These are phyloP conservation scores for Ploceus nigricollis DNA, from an alignment of 2,113 vertebrate genomes.

Conservation along the genomic window DNA sequence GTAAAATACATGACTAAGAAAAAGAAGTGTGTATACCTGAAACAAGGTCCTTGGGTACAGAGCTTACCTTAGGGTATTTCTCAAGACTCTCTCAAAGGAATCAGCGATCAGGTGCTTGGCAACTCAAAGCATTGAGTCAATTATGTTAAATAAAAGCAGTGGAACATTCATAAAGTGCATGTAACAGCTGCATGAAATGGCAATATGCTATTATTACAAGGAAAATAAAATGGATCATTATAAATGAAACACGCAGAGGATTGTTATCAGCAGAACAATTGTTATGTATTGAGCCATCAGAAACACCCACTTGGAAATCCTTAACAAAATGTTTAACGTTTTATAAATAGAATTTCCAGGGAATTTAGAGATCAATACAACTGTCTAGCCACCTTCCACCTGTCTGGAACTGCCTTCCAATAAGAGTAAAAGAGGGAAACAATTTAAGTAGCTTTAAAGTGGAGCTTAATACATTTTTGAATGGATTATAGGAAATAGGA, in stretches of 20 bases:
- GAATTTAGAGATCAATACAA: constrained; percentile 56
- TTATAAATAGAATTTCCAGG: constrained; percentile 54
- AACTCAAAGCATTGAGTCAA: neutral
- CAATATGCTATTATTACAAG: constrained; percentile 17
- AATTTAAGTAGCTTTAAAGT: constrained; percentile 17
- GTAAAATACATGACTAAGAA: neutral
- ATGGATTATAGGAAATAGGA: constrained; percentile 15
- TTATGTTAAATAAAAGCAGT: neutral
- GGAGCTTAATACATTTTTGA: constrained; percentile 32
- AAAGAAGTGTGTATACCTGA: neutral
- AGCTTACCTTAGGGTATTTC: neutral
- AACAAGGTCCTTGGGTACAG: neutral
- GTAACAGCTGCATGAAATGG: constrained; percentile 23
- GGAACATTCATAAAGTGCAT: constrained; percentile 6
- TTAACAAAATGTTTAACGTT: constrained; percentile 40
- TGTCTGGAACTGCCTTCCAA: constrained; percentile 25
- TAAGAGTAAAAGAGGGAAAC: constrained; percentile 8
- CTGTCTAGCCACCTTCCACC: constrained; percentile 51
- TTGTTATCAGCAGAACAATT: constrained; percentile 49
- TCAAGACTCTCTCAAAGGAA: neutral
- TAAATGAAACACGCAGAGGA: constrained; percentile 12
- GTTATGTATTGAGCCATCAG: constrained; percentile 42
- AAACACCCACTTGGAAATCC: constrained; percentile 48
- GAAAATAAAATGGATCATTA: constrained; percentile 50
- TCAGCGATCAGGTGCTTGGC: neutral